Base-by-base conservation (phyloP, 2,888 invertebrate genomes). In the Oscheius sp. region DNA sequence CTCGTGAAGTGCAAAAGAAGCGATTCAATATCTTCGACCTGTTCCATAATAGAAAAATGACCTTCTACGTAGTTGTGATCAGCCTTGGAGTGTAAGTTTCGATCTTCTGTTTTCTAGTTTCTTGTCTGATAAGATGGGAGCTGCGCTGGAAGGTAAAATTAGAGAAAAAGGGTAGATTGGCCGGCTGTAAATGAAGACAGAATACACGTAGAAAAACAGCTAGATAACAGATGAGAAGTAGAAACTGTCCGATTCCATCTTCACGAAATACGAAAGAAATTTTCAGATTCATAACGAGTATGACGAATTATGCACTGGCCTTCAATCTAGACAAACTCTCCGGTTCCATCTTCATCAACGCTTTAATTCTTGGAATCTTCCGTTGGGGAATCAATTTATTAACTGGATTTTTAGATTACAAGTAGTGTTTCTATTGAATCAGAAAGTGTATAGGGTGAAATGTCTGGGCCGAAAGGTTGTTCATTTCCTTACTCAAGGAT, bases 221-320 rank as follows among this genome's bases (percentile, higher is more conserved):
- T 26, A 49, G 20, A 49, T 12, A 17, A 17, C 6, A 24, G 49
- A 3, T 5, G 20, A 2, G 20, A 50, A n/a, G 6, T 17, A 50
- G 20, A 50, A 26, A 50, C 12, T 14, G 3, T 17, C 33, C n/a
- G 54, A 54, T 32, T 20, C 20, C 41, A 36, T 36, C 36, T 36
- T n/a, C n/a, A n/a, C n/a, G n/a, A n/a, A n/a, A 51, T 24, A 22
- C 26, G 54, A 9, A 17, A 6, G 5, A 30, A 30, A 1, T 2
- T 66, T 78, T 32, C 62, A 80, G 80, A 22, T 74, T 81, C 65
- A 73, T 78, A 45, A 80, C 81, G 0, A 72, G 75, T 6, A 75
- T 82, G 67, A 77, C 80, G 20, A 83, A 81, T 69, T 83, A 83
- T 49, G 80, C 80, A 14, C 71, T 83, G 14, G 70, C 82, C n/a